phyloP scores from a whole-genome alignment of 2,113 vertebrate species.

The Pseudorhombus dupliciocellatus region DNA sequence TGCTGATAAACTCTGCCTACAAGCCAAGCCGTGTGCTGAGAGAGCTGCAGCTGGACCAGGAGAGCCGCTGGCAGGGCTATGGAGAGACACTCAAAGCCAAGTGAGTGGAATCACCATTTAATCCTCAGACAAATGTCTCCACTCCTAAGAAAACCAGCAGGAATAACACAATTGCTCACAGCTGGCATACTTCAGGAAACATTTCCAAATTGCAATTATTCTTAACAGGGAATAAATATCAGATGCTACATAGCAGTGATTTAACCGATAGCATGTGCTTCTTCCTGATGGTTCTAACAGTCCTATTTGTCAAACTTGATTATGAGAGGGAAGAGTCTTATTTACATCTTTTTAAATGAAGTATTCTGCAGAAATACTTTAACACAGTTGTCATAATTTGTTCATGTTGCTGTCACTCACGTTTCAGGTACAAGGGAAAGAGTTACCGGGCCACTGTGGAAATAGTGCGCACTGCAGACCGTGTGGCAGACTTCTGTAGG shows the following conservation, averaged over 20 bases:
- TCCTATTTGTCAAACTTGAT: background rate
- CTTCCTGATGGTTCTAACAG: no score
- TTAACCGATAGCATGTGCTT: background rate
- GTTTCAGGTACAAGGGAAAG: conserved; percentile 94
- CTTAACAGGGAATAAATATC: conserved; percentile 31
- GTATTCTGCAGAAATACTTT: background rate
- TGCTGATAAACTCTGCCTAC: conserved; percentile 97
- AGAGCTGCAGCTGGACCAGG: conserved; percentile 95
- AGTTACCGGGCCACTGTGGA: conserved; percentile 96
- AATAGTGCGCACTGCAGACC: conserved; percentile 93
- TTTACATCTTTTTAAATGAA: background rate
- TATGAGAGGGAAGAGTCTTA: background rate
- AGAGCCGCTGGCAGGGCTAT: conserved; percentile 93
- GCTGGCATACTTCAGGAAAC: conserved; percentile 32
- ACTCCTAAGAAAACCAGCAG: conserved; percentile 31
- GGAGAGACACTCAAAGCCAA: conserved; percentile 98
- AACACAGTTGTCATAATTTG: background rate
- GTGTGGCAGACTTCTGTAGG: conserved; percentile 95
- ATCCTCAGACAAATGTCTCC: conserved; percentile 22
- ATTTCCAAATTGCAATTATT: conserved; percentile 17
- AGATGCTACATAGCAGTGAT: conserved; percentile 2
- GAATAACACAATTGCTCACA: conserved; percentile 40
- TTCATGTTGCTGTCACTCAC: conserved; percentile 9
- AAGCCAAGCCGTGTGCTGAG: conserved; percentile 96
- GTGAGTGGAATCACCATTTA: conserved; percentile 79